Percentiles rank a stretch among this genome's conserved stretches.
Evolutionary conservation across 2,797 vertebrate genomes (phyloP).

Genomic region (Molossus molossus): DNA sequence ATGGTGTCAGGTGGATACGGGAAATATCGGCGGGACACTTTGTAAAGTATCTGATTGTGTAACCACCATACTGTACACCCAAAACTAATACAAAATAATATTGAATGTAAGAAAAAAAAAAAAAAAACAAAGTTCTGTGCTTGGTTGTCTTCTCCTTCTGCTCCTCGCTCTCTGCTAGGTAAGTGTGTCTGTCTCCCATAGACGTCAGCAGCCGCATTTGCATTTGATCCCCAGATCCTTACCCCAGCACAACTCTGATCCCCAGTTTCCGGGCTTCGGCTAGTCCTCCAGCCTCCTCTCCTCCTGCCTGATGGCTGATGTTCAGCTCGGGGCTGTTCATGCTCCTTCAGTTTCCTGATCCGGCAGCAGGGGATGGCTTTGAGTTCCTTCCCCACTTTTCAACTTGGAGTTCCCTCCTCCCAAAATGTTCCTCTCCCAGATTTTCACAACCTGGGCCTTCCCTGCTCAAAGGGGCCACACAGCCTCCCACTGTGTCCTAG

Average conservation of each 20-base stretch:
- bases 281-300: neutral
- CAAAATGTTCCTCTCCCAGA: neutral
- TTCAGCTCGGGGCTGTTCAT: neutral
- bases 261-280: neutral
- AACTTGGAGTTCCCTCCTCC: neutral
- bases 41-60: neutral
- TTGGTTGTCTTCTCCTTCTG: neutral
- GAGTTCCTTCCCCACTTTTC: neutral
- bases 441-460: neutral
- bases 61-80: neutral
- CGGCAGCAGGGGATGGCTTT: neutral
- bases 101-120: neutral
- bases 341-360: neutral
- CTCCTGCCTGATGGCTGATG: rapidly evolving
- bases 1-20: neutral
- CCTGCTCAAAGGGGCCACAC: neutral
- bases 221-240: neutral
- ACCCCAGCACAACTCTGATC: neutral
- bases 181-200: neutral
- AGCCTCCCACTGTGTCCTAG: neutral
- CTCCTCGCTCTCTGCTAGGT: neutral
- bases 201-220: neutral
- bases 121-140: neutral
- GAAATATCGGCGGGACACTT: neutral
- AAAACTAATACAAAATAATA: neutral